phyloP scores from a whole-genome alignment of 2,888 invertebrate species.

The Amphipyra berbera region DNA sequence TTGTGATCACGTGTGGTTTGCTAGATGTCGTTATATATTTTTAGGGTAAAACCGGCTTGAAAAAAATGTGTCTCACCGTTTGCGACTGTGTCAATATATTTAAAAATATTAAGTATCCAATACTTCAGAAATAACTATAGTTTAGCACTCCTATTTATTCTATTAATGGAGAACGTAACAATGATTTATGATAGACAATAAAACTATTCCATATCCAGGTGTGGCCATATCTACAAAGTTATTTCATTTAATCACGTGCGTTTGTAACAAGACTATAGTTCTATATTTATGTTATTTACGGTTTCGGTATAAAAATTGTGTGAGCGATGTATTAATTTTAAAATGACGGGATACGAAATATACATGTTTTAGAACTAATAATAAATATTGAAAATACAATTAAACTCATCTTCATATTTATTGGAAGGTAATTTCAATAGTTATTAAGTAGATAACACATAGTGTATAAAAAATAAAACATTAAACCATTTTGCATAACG shows the following conservation, averaged over 20 bases:
- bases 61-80: constrained; percentile 16
- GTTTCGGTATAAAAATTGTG: constrained; percentile 62
- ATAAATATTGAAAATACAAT: constrained; percentile 54
- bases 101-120: neutral
- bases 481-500: constrained; percentile 45
- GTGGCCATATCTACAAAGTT: constrained; percentile 11
- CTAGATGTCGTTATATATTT: constrained; percentile 18
- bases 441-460: constrained; percentile 31
- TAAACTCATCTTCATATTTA: constrained; percentile 53
- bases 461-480: constrained; percentile 18
- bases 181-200: constrained; percentile 14
- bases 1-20: constrained; percentile 36
- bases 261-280: constrained; percentile 65
- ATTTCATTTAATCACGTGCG: constrained; percentile 15
- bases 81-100: neutral
- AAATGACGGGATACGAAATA: constrained; percentile 54
- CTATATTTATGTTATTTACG: constrained; percentile 57
- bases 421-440: constrained; percentile 51
- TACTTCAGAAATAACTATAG: constrained; percentile 3
- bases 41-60: constrained; percentile 1
- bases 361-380: constrained; percentile 31
- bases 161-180: neutral
- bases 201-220: constrained; percentile 9
- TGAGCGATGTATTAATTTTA: constrained; percentile 41
- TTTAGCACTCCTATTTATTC: neutral